Evolutionary conservation across 2,888 invertebrate genomes (phyloP).

Genomic region (Aspidiotus rigidus): DNA sequence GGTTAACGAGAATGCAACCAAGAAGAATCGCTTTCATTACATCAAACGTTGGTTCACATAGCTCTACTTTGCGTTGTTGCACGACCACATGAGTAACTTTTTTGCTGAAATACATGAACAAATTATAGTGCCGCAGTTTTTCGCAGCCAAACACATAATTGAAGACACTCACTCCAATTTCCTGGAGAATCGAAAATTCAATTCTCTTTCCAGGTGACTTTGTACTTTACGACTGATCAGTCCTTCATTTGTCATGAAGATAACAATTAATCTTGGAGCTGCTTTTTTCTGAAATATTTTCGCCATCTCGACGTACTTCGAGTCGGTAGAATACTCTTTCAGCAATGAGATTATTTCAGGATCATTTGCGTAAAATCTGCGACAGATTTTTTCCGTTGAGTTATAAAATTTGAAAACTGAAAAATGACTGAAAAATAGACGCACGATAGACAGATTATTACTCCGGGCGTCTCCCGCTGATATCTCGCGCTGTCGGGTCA

Average conservation of each 20-base stretch:
- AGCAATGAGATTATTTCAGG: constrained; percentile 6
- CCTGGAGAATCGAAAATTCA: constrained; percentile 23
- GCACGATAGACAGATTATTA: constrained; percentile 39
- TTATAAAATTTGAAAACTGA: background rate
- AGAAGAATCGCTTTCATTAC: constrained; percentile 52
- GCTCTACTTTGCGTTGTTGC: constrained; percentile 47
- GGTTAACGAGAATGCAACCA: constrained; percentile 53
- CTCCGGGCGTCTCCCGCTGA: constrained; percentile 49
- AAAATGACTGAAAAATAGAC: no score
- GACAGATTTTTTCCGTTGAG: background rate
- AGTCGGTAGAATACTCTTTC: constrained; percentile 12
- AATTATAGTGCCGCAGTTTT: background rate
- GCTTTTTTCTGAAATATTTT: constrained; percentile 16
- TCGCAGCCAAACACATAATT: no score
- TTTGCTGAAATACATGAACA: constrained; percentile 18
- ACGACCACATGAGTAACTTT: constrained; percentile 48
- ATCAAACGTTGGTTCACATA: constrained; percentile 48
- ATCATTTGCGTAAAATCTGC: constrained; percentile 11
- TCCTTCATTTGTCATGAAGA: background rate
- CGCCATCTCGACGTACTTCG: constrained; percentile 1
- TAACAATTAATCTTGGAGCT: constrained; percentile 7
- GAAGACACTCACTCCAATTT: constrained; percentile 7
- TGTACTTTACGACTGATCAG: constrained; percentile 5
- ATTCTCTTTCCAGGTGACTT: constrained; percentile 7
- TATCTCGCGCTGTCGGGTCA: constrained; percentile 47